Base-by-base conservation (phyloP, 2,797 vertebrate genomes). In the Enteromius mattozi region DNA sequence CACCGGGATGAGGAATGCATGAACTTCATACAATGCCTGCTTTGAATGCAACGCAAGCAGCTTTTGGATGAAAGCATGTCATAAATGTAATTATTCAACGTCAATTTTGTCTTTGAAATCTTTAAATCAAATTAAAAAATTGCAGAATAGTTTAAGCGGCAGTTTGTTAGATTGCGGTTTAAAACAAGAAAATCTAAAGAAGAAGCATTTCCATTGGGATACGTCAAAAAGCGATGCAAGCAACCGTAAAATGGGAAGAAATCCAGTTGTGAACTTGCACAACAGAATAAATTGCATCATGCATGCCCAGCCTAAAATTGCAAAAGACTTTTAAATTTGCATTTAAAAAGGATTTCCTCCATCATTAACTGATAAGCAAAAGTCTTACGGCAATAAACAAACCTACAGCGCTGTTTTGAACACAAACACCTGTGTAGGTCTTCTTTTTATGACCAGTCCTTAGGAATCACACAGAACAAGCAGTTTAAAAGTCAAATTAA, bases 301-400 rank as follows among this genome's bases (percentile, higher is more conserved):
- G n/a, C 14, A 10, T 33, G 19, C 12, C 30, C 1, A 6, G 16
- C 13, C 35, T 21, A 42, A 40, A 40, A 19, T 54, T 8, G 1
- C 74, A 59, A 77, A 77, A 0, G 51, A 59, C 74, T 77, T 77
- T 61, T 42, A 19, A 0, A 78, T 78, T 78, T 78, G 75, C 75
- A 78, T 78, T 78, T 78, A 61, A 78, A 78, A 78, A 78, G 75
- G 54, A n/a, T 78, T 77, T 61, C 21, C 75, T 78, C 35, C 14
- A 42, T 78, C 54, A 78, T 78, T 78, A 61, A 78, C 75, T 78
- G 75, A 61, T 78, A 78, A 59, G 75, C 8, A 1, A 42, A 77
- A 77, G 75, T 78, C 54, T 61, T 40, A 19, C 8, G 14, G 35
- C 54, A n/a, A 61, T 42, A 77, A 61, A 77, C 54, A 61, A 61